Evolutionary conservation across 2,888 invertebrate genomes (phyloP).

Genomic region (Cetonia aurata): DNA sequence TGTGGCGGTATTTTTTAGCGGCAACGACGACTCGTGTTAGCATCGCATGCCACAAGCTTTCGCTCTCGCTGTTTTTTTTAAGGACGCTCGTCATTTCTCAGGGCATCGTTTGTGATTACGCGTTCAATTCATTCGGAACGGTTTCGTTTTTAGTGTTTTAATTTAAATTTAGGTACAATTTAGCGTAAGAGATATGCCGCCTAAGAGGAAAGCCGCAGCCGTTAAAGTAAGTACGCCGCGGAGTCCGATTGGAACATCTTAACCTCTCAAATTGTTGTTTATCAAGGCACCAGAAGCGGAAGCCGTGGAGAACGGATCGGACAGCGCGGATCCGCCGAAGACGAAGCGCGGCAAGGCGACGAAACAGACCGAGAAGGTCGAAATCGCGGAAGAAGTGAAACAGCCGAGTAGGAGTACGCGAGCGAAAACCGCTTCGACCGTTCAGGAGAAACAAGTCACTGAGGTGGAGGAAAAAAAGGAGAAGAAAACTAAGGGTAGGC

Average conservation of each 20-base stretch:
- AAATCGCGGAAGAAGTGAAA: slow-evolving; percentile 62
- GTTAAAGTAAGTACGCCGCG: slow-evolving; percentile 44
- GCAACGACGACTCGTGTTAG: slow-evolving; percentile 33
- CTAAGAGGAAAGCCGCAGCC: slow-evolving; percentile 47
- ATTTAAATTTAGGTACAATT: slow-evolving; percentile 18
- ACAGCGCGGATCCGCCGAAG: slow-evolving; percentile 18
- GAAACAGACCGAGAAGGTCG: slow-evolving; percentile 33
- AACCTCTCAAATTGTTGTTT: slow-evolving; percentile 8
- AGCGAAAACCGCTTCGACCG: slow-evolving; percentile 3
- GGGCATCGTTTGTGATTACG: neutral
- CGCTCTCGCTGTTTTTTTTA: slow-evolving; percentile 24
- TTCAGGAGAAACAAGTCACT: slow-evolving; percentile 55
- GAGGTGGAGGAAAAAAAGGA: slow-evolving; percentile 52
- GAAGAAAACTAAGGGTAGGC: slow-evolving; percentile 44
- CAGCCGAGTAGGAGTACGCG: slow-evolving; percentile 55
- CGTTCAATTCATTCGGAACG: neutral
- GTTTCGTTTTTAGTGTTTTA: slow-evolving; percentile 23
- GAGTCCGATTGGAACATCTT: slow-evolving; percentile 1
- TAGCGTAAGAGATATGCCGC: slow-evolving; percentile 46
- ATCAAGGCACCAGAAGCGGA: slow-evolving; percentile 28
- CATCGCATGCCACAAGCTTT: slow-evolving; percentile 5
- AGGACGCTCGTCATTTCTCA: neutral
- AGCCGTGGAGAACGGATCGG: slow-evolving; percentile 25
- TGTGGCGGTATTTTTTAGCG: slow-evolving; percentile 44
- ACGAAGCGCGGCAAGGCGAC: slow-evolving; percentile 31